Conservation (phyloP, 2,888 invertebrate species). For the Mesorhabditis sp. region DNA sequence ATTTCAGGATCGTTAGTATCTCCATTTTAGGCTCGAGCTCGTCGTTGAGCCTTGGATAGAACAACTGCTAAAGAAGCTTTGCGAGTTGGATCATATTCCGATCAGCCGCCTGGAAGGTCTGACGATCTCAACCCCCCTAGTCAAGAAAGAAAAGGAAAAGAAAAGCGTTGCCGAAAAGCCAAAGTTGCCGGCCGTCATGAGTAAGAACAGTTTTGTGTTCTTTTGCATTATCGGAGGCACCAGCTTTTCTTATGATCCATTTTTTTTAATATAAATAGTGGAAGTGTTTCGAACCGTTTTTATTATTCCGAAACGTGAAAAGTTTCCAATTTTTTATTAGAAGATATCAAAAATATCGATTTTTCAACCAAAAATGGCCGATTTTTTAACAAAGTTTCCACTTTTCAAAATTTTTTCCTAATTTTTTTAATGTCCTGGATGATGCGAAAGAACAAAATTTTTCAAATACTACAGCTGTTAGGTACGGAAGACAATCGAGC, state of each 20-base stretch:
- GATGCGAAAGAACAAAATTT: neutral
- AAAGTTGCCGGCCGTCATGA: neutral
- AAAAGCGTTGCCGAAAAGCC: constrained; percentile 11
- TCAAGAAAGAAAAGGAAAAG: constrained; percentile 22
- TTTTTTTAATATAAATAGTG: too few relatives aligned
- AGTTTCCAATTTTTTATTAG: too few relatives aligned
- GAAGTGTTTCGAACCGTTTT: too few relatives aligned
- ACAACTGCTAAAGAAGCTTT: constrained; percentile 53
- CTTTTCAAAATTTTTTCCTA: too few relatives aligned
- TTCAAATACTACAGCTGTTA: neutral
- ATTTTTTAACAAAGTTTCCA: too few relatives aligned
- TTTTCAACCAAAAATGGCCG: too few relatives aligned
- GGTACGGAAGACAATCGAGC: neutral
- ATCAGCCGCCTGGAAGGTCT: neutral
- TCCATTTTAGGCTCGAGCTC: constrained; percentile 60
- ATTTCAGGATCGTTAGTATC: neutral
- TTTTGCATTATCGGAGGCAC: too few relatives aligned
- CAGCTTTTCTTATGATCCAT: too few relatives aligned
- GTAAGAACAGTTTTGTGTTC: neutral
- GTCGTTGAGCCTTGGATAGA: constrained; percentile 65
- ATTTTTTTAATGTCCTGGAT: too few relatives aligned
- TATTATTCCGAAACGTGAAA: too few relatives aligned
- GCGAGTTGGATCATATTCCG: constrained; percentile 17
- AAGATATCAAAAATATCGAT: too few relatives aligned
- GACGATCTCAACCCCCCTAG: neutral